phyloP scores from a whole-genome alignment of 2,888 invertebrate species.

The Dicycla oo region DNA sequence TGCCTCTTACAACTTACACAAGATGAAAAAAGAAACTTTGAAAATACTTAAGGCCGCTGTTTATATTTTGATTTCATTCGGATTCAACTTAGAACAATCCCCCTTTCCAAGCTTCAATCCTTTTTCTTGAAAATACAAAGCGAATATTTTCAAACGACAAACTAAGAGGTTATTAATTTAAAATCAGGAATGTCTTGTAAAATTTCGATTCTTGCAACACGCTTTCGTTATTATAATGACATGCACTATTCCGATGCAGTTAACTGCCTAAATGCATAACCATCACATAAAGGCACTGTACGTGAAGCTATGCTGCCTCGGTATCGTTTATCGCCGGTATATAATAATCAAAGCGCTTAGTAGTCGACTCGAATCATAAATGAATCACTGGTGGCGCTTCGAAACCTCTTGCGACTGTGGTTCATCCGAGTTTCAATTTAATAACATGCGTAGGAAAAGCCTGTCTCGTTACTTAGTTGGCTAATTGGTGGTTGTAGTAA shows the following conservation, averaged over 20 bases:
- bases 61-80: conserved; percentile 21
- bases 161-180: not conserved
- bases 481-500: conserved; percentile 8
- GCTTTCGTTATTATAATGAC: conserved; percentile 28
- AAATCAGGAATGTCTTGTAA: conserved; percentile 6
- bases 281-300: conserved; percentile 28
- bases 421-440: conserved; percentile 27
- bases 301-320: conserved; percentile 51
- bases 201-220: conserved; percentile 5
- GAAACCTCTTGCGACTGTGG: conserved; percentile 54
- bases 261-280: conserved; percentile 37
- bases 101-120: not conserved
- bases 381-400: conserved; percentile 59
- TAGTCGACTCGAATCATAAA: conserved; percentile 52
- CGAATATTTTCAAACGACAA: not conserved
- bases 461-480: conserved; percentile 26
- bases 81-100: not conserved
- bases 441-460: conserved; percentile 36
- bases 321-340: conserved; percentile 38
- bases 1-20: conserved; percentile 7
- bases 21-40: conserved; percentile 20
- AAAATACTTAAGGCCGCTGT: conserved; percentile 5
- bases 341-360: conserved; percentile 46
- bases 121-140: conserved; percentile 2
- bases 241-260: conserved; percentile 32